Base-by-base conservation (phyloP, 2,888 invertebrate genomes). In the Habrosyne pyritoides region DNA sequence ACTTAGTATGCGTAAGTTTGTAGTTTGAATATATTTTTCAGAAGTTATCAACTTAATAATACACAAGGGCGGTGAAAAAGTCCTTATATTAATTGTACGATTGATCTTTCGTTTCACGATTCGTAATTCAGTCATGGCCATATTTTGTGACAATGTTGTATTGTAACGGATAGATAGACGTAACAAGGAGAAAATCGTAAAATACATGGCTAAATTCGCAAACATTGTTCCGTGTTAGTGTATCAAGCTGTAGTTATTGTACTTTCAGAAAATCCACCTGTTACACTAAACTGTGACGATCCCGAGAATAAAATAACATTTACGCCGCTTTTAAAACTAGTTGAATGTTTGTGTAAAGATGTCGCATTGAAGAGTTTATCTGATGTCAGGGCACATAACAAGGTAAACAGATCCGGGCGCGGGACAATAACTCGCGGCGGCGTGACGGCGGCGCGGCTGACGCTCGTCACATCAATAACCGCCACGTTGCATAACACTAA, bases 311-410 rank as follows among this genome's bases (percentile, higher is more conserved):
- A 75, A 66, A 73, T 69, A 73, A 62, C 47, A 53, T 54, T 50
- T 51, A 58, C 7, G 22, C 52, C 60, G 71, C 71, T 72, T 73
- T 74, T 64, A 68, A 67, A 67, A 64, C 66, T 68, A 70, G 63
- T 64, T 59, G 57, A 59, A 64, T 63, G 63, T 59, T 59, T 57
- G 48, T 57, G 66, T 77, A 75, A 75, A 77, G 67, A 66, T 75
- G 79, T 76, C 78, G 56, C 55, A 30, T 28, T 56, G 66, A 57
- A 57, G 63, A 67, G 70, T 73, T 78, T 70, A 77, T 69, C 61
- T 67, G 53, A 49, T 52, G 60, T 61, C 58, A 55, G 57, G 50
- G 56, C 56, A 53, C 22, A 21, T 2, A 22, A 57, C 56, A 60
- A 61, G 55, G 66, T 63, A 53, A 52, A 53, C 55, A 59, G 10